Base-by-base conservation (phyloP, 2,797 vertebrate genomes). In the Melanogrammus aeglefinus region DNA sequence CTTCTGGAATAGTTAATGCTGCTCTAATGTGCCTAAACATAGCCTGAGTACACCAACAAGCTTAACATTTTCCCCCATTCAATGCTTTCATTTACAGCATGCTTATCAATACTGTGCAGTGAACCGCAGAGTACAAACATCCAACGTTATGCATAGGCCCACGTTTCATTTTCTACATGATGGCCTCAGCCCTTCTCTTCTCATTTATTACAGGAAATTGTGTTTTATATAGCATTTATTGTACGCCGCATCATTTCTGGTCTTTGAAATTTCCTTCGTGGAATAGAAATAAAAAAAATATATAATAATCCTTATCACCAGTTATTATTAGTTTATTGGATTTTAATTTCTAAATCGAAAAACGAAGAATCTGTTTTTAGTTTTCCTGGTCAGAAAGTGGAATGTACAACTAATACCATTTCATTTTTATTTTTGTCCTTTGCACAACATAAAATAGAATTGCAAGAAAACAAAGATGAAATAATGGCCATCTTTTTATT, bases 21-120 rank as follows among this genome's bases (percentile, higher is more conserved):
- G 24, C 63, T 27, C 63, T 69, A 69, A 69, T 69, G 29, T 36
- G 63, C 63, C n/a, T 69, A 24, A 69, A 69, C 63, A 69, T 69
- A 69, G 63, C 63, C 63, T 69, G 24, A 69, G 63, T 69, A 13
- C 63, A 29, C 63, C 27, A 69, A 69, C n/a, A 69, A 24, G 57
- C 63, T 27, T 69, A 69, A 27, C n/a, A 69, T 27, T n/a, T 66
- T 27, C 24, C 8, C 57, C n/a, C 57, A 27, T 66, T 66, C 57
- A 66, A 66, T 66, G 57, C 8, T 8, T 66, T 27, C n/a, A 66
- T 24, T 27, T 69, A 69, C 57, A n/a, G 57, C 63, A 69, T 24
- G 27, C 63, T 69, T 27, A 12, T 69, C 7, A 69, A 12, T 24
- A 63, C 57, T 63, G 21, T 63, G 51, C 18, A 57, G 12, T 57